Conservation (phyloP, 2,797 vertebrate genomes). For the Coendou prehensilis region DNA sequence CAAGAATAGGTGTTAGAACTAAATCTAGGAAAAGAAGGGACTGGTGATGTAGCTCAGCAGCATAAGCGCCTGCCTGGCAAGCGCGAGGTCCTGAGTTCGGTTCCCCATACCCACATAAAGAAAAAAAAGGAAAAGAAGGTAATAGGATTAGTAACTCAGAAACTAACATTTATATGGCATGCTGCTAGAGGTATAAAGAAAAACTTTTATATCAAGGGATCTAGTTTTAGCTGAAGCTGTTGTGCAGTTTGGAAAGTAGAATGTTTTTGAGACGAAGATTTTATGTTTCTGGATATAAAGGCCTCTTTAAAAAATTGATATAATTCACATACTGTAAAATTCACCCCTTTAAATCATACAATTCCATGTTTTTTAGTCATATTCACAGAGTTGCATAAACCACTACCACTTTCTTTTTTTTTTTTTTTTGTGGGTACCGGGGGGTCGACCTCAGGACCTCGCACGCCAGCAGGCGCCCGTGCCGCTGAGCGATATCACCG, state of each 20-base stretch:
- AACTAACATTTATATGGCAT: neutral
- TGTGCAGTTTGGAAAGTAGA: slow-evolving; percentile 52
- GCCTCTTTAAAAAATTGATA: neutral
- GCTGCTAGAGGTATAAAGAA: slow-evolving; percentile 22
- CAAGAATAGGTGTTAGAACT: neutral
- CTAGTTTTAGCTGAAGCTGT: slow-evolving; percentile 45
- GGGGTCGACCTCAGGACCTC: too few relatives aligned
- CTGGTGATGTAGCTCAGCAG: too few relatives aligned
- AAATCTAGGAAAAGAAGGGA: neutral
- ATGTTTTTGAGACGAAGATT: slow-evolving; percentile 7
- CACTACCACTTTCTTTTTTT: neutral
- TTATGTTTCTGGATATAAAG: slow-evolving; percentile 43
- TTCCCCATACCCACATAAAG: too few relatives aligned
- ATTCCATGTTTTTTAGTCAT: neutral
- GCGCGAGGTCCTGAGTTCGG: too few relatives aligned
- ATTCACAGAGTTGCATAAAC: neutral
- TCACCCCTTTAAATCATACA: neutral
- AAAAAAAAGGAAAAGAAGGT: neutral
- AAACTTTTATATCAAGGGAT: neutral
- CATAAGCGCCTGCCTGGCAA: too few relatives aligned
- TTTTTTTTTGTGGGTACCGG: too few relatives aligned
- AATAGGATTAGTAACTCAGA: neutral
- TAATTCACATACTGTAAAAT: slow-evolving; percentile 14
- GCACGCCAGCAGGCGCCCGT: too few relatives aligned
- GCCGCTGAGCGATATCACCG: too few relatives aligned